These are phyloP conservation scores for Lagopus muta DNA, from an alignment of 2,113 vertebrate species.

Conservation along the genomic window DNA sequence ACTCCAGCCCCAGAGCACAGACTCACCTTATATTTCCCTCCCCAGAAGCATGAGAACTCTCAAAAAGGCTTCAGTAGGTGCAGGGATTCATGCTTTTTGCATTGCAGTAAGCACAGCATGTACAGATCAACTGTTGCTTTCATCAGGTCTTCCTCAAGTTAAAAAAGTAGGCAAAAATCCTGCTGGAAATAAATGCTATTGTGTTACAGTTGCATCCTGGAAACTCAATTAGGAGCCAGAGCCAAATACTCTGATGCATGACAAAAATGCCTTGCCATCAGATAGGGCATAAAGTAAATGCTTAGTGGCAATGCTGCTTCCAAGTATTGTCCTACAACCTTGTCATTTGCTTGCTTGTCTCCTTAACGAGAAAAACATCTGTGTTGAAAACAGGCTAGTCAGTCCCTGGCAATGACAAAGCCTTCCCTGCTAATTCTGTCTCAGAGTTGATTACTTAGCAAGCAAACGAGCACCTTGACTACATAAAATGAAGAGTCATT, in stretches of 20 bases:
- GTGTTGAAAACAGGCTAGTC: background rate
- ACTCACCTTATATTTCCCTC: background rate
- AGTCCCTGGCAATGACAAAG: background rate
- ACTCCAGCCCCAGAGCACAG: background rate
- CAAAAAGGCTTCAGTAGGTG: fast-evolving
- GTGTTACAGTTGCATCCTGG: constrained; percentile 9
- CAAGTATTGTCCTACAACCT: constrained; percentile 54
- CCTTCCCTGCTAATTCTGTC: background rate
- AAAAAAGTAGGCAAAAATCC: background rate
- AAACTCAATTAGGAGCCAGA: background rate
- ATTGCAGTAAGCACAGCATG: background rate
- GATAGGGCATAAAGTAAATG: background rate
- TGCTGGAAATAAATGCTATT: background rate
- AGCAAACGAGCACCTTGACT: background rate
- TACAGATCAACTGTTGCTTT: background rate
- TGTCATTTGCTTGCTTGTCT: background rate
- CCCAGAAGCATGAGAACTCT: background rate
- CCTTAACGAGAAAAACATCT: constrained; percentile 7
- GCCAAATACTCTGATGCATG: background rate
- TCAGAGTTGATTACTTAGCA: background rate
- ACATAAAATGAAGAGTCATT: background rate
- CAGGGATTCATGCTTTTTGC: background rate
- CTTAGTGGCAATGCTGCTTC: background rate
- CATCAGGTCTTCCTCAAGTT: background rate
- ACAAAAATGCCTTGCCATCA: background rate